These are phyloP conservation scores for Panagrolaimus sp. DNA, from an alignment of 1,140 invertebrate species.

Conservation along the genomic window DNA sequence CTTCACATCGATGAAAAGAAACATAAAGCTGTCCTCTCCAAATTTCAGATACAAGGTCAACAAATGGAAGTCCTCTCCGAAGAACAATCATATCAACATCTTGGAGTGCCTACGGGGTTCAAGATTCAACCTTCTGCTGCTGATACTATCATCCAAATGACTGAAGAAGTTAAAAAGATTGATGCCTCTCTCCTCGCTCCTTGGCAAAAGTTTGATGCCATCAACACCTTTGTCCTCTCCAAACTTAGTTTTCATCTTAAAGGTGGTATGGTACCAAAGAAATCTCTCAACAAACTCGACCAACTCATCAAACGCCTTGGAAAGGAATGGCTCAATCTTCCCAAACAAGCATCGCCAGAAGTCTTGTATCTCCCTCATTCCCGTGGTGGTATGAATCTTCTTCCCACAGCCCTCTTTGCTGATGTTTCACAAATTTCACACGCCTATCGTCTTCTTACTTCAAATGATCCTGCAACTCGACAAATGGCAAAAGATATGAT, in stretches of 20 bases:
- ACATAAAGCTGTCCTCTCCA: neutral
- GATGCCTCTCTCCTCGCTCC: slow-evolving; percentile 47
- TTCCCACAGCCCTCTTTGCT: neutral
- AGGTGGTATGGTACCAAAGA: slow-evolving; percentile 2
- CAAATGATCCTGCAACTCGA: neutral
- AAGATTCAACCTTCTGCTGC: neutral
- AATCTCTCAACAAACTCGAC: too few species aligned
- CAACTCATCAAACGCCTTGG: too few species aligned
- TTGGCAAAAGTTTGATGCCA: slow-evolving; percentile 59
- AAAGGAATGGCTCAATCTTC: slow-evolving; percentile 23
- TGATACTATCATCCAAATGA: neutral
- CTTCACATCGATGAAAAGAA: too few species aligned
- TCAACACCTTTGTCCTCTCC: slow-evolving; percentile 55
- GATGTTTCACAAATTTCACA: neutral
- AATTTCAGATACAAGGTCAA: slow-evolving; percentile 10
- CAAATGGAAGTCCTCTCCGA: neutral
- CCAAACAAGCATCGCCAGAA: neutral
- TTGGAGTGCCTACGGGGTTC: slow-evolving; percentile 24
- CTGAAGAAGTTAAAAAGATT: slow-evolving; percentile 16
- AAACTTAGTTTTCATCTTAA: slow-evolving; percentile 45
- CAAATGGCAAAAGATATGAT: neutral
- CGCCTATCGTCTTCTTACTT: neutral
- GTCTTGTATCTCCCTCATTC: neutral
- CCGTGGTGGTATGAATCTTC: neutral
- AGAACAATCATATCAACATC: slow-evolving; percentile 15